Conservation (phyloP, 1,140 invertebrate species). For the Radopholus similis region DNA sequence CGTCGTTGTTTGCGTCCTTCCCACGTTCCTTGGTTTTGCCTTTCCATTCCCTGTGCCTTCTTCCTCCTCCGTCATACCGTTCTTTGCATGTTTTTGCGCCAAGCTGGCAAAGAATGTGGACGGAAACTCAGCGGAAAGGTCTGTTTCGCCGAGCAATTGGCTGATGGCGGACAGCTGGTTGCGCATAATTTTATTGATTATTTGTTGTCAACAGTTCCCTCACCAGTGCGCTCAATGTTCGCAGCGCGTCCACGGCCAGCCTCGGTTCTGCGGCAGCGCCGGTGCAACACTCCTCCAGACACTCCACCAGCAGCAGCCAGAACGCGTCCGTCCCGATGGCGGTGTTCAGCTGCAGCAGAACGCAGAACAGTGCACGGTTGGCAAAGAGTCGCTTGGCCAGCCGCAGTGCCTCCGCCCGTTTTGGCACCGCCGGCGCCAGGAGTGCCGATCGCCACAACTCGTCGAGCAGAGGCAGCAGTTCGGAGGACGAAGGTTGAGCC, state of each 20-base stretch:
- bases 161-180: not conserved
- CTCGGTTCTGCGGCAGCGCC: not conserved
- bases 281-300: constrained; percentile 13
- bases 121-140: not conserved
- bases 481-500: not conserved
- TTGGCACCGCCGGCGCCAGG: not conserved
- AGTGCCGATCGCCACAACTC: constrained; percentile 12
- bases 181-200: not conserved
- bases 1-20: too few species aligned
- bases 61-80: not conserved
- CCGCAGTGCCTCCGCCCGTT: not conserved
- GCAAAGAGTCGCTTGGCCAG: constrained; percentile 1
- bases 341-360: constrained; percentile 1
- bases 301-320: constrained; percentile 4
- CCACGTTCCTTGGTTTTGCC: too few species aligned
- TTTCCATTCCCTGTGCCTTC: not conserved
- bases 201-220: not conserved
- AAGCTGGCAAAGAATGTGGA: not conserved
- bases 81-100: too few species aligned
- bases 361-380: constrained; percentile 1
- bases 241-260: not conserved
- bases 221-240: not conserved
- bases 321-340: constrained; percentile 1
- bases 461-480: constrained; percentile 5
- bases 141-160: too few species aligned